These are phyloP conservation scores for Indicator indicator DNA, from an alignment of 2,113 vertebrate genomes.

Conservation along the genomic window DNA sequence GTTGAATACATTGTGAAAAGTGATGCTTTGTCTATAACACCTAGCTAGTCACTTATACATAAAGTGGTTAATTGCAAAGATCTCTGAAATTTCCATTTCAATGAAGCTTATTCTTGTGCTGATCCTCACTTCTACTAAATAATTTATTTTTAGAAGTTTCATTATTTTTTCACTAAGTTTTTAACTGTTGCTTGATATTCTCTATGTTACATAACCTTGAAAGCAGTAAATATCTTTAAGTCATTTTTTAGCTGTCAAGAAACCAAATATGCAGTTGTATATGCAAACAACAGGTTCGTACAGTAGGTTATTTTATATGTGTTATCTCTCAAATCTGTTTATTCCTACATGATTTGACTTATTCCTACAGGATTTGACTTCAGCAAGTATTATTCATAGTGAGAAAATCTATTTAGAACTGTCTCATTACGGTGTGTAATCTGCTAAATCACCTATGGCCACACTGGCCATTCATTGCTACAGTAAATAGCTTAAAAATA, in stretches of 20 bases:
- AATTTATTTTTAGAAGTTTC: neutral
- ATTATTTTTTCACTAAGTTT: neutral
- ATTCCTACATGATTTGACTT: constrained; percentile 34
- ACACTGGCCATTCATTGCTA: neutral
- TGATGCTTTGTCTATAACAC: neutral
- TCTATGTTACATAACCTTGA: neutral
- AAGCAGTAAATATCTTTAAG: neutral
- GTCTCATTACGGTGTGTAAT: neutral
- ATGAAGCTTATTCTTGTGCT: neutral
- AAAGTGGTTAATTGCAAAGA: neutral
- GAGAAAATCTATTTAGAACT: constrained; percentile 39
- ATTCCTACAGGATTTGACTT: constrained; percentile 34
- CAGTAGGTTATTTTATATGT: neutral
- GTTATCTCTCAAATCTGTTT: constrained; percentile 34
- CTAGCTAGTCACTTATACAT: neutral
- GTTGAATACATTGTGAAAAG: neutral
- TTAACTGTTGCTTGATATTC: neutral
- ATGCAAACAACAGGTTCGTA: constrained; percentile 26
- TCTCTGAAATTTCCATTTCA: neutral
- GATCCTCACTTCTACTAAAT: neutral
- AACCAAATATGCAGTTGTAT: neutral
- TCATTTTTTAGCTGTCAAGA: constrained; percentile 5
- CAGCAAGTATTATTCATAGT: constrained; percentile 34
- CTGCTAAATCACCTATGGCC: neutral
- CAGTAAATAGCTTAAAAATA: neutral